Conservation (phyloP, 2,113 vertebrate genomes). For the Neodon shergylaensis region DNA sequence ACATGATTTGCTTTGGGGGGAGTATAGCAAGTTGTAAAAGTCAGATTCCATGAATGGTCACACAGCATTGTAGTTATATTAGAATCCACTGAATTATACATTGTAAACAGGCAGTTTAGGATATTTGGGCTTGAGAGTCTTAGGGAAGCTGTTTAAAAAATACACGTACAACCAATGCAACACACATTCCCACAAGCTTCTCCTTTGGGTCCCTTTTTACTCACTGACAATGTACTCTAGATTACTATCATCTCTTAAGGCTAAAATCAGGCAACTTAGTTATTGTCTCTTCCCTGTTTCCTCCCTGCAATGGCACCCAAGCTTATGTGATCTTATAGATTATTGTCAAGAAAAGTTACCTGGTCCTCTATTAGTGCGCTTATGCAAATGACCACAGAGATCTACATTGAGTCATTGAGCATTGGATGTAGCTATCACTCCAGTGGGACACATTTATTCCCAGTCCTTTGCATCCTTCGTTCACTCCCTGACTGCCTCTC, state of each 20-base stretch:
- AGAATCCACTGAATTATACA: background rate
- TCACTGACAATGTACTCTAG: background rate
- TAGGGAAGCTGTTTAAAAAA: background rate
- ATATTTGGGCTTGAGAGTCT: background rate
- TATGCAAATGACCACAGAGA: background rate
- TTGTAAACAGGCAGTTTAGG: background rate
- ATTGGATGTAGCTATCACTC: background rate
- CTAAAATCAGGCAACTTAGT: background rate
- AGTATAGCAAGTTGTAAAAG: background rate
- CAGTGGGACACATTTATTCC: background rate
- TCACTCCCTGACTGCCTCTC: background rate
- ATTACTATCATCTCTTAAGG: background rate
- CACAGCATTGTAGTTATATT: background rate
- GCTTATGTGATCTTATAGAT: background rate
- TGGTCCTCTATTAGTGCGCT: background rate
- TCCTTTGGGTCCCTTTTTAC: background rate
- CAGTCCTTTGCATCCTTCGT: background rate
- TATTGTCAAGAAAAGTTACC: background rate
- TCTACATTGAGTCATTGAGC: background rate
- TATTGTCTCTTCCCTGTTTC: background rate
- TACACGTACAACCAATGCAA: background rate
- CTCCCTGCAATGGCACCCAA: background rate
- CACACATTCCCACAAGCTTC: background rate
- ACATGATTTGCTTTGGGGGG: background rate
- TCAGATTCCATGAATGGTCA: background rate